Conservation (phyloP, 2,797 vertebrate genomes). For the Ctenochaetus hawaiiensis region DNA sequence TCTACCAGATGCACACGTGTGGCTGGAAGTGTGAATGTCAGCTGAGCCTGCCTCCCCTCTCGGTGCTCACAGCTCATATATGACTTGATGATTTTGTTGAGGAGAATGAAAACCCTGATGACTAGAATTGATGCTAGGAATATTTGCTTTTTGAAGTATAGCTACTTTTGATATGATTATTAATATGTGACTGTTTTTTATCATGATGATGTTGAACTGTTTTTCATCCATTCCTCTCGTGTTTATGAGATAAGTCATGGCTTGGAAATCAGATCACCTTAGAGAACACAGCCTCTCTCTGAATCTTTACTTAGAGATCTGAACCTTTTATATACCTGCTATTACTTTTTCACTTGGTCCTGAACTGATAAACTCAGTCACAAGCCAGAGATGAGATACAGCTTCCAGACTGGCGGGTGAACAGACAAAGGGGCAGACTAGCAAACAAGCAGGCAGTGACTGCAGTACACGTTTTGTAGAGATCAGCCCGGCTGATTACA, state of each 20-base stretch:
- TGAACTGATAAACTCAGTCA: slow-evolving; percentile 3
- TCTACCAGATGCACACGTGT: slow-evolving; percentile 52
- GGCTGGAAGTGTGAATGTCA: slow-evolving; percentile 65
- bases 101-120: slow-evolving; percentile 47
- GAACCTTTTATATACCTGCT: not conserved
- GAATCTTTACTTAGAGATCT: slow-evolving; percentile 38
- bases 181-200: slow-evolving; percentile 60
- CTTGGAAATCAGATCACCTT: slow-evolving; percentile 67
- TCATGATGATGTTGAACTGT: slow-evolving; percentile 68
- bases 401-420: slow-evolving; percentile 27
- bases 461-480: slow-evolving; percentile 46
- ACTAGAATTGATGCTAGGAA: slow-evolving; percentile 47
- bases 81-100: slow-evolving; percentile 61
- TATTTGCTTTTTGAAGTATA: slow-evolving; percentile 45
- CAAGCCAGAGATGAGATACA: slow-evolving; percentile 19
- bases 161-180: slow-evolving; percentile 46
- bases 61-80: slow-evolving; percentile 43
- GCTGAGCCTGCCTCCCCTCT: slow-evolving; percentile 77
- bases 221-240: slow-evolving; percentile 67
- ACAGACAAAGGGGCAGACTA: slow-evolving; percentile 34
- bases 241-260: slow-evolving; percentile 68
- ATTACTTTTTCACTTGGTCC: not conserved
- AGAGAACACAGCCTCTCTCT: slow-evolving; percentile 70
- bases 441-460: slow-evolving; percentile 36
- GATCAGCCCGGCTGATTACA: slow-evolving; percentile 48